phyloP scores from a whole-genome alignment of 2,797 vertebrate genomes.

The Myoxocephalus aenaeus region DNA sequence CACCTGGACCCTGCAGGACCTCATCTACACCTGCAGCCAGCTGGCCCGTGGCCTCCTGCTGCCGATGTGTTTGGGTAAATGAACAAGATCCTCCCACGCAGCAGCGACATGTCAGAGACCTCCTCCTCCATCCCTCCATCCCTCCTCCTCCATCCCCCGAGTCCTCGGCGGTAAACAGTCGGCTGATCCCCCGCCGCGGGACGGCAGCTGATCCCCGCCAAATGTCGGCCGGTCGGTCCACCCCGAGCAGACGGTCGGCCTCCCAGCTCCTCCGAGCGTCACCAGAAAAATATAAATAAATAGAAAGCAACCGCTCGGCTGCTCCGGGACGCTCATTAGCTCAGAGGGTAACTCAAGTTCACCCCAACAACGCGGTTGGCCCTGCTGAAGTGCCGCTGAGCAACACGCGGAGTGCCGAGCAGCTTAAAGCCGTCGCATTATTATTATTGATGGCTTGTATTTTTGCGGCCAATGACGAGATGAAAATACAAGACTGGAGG shows the following conservation, averaged over 20 bases:
- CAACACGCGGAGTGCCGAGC: neutral
- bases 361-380: conserved; percentile 3
- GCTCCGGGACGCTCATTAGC: conserved; percentile 39
- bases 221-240: conserved; percentile 18
- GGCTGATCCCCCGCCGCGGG: conserved; percentile 23
- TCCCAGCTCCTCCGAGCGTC: conserved; percentile 32
- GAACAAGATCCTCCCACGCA: conserved; percentile 8
- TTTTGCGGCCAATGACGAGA: neutral
- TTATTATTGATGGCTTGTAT: too few species aligned
- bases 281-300: neutral
- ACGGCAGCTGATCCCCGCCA: conserved; percentile 29
- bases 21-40: neutral
- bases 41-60: neutral
- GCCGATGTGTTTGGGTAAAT: conserved; percentile 2
- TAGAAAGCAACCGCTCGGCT: conserved; percentile 10
- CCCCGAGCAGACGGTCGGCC: conserved; percentile 15
- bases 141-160: neutral
- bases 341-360: conserved; percentile 47
- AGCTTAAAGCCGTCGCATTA: neutral
- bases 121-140: neutral
- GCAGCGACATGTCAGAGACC: conserved; percentile 26
- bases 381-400: neutral
- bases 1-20: neutral
- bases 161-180: conserved; percentile 27
- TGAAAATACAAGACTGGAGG: too few species aligned